Percentiles rank a stretch among this genome's conserved stretches.
Evolutionary conservation across 30 jellyfish, hydroid and myxozoan genomes (phyloP).

Genomic region (Phacellophora camtschatica): DNA sequence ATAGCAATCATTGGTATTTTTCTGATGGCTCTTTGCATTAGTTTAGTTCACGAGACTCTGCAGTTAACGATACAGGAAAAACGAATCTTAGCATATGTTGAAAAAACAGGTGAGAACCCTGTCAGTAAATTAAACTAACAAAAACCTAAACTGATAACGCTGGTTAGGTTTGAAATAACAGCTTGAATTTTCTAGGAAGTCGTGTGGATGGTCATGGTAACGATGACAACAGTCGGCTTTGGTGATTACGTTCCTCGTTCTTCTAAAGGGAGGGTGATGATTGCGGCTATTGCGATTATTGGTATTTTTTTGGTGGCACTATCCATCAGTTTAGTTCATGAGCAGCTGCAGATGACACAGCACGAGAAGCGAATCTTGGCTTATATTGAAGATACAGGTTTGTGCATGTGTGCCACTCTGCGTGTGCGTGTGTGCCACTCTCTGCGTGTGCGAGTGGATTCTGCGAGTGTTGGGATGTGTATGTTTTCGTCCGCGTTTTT

Average conservation of each 20-base stretch:
- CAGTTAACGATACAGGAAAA: constrained; percentile 80
- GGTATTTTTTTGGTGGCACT: constrained; percentile 91
- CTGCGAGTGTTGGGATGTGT: no score
- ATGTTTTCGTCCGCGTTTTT: no score
- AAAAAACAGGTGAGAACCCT: constrained; percentile 80
- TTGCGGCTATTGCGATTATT: constrained; percentile 71
- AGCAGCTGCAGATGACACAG: constrained; percentile 72
- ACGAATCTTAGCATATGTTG: constrained; percentile 79
- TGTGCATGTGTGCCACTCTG: neutral
- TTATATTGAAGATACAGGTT: constrained; percentile 74
- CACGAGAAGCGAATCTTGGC: constrained; percentile 86
- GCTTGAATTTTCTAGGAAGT: constrained; percentile 57
- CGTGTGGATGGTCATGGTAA: constrained; percentile 86
- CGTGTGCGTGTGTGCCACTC: no score
- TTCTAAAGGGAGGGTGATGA: constrained; percentile 53
- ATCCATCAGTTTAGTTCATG: constrained; percentile 83
- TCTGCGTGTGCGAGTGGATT: no score
- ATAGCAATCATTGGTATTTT: constrained; percentile 86
- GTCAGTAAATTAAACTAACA: no score
- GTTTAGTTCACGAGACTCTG: constrained; percentile 82
- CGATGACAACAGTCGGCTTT: constrained; percentile 95
- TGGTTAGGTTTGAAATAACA: neutral
- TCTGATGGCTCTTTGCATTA: constrained; percentile 87
- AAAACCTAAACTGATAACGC: no score
- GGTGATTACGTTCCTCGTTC: constrained; percentile 84